phyloP scores from a whole-genome alignment of 2,888 invertebrate species.

The Lycocerus yunnanus region DNA sequence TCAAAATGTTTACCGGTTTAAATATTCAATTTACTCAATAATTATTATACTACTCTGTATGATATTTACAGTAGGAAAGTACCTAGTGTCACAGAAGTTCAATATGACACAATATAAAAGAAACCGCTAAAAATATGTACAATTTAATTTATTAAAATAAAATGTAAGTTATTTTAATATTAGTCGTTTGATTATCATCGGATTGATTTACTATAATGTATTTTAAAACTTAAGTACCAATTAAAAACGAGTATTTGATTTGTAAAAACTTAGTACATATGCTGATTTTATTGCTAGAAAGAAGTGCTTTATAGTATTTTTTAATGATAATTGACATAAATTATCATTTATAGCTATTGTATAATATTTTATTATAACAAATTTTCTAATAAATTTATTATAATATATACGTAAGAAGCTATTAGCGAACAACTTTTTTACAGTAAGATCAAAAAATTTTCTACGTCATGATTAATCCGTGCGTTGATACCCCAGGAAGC shows the following conservation, averaged over 20 bases:
- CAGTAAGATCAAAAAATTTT: not conserved
- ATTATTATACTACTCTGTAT: no score
- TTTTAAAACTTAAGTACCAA: not conserved
- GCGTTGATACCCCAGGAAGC: not conserved
- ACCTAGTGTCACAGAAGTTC: not conserved
- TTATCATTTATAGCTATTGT: not conserved
- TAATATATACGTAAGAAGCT: not conserved
- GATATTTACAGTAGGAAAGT: no score
- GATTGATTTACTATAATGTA: not conserved
- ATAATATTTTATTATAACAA: not conserved
- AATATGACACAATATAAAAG: not conserved
- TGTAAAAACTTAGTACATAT: not conserved
- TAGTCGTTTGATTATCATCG: not conserved
- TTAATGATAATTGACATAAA: not conserved
- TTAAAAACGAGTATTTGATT: not conserved
- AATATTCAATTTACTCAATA: not conserved
- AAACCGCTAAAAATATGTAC: not conserved
- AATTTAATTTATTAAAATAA: not conserved
- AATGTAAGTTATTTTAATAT: not conserved
- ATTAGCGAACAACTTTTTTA: not conserved
- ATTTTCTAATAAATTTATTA: not conserved
- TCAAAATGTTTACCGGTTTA: not conserved
- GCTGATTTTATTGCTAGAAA: not conserved
- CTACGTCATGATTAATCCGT: not conserved
- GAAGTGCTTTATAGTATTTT: not conserved